Percentiles rank a stretch among this genome's conserved stretches.
Evolutionary conservation across 2,113 vertebrate species (phyloP).

Genomic region (Nannospalax galili): DNA sequence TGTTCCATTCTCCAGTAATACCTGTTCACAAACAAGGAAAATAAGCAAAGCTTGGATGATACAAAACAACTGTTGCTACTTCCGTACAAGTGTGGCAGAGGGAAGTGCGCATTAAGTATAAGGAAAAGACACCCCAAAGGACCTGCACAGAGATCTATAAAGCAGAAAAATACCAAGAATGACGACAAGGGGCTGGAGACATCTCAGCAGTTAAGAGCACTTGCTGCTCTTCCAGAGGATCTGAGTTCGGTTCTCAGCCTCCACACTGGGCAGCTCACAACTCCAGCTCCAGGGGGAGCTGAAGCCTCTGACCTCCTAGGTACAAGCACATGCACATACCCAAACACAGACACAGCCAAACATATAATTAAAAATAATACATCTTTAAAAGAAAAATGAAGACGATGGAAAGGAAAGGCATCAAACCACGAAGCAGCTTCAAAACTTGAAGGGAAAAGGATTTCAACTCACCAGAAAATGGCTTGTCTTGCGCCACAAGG

Average conservation of each 20-base stretch:
- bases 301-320: no score
- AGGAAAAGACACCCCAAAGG: not conserved
- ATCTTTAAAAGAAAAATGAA: not conserved
- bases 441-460: not conserved
- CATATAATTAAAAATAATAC: no score
- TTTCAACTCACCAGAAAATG: constrained; percentile 88
- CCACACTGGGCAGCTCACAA: no score
- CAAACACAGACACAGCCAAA: no score
- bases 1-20: constrained; percentile 93
- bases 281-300: no score
- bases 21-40: constrained; percentile 79
- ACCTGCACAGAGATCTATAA: not conserved
- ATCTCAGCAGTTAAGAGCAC: no score
- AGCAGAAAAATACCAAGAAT: constrained; percentile 5
- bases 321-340: no score
- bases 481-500: constrained; percentile 93
- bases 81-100: not conserved
- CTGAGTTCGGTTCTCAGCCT: no score
- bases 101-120: not conserved
- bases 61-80: not conserved
- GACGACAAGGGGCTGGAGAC: not conserved
- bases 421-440: not conserved
- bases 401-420: not conserved
- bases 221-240: no score
- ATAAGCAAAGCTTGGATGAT: not conserved